Evolutionary conservation across 2,113 vertebrate species (phyloP).

Genomic region (Muntiacus muntjak): DNA sequence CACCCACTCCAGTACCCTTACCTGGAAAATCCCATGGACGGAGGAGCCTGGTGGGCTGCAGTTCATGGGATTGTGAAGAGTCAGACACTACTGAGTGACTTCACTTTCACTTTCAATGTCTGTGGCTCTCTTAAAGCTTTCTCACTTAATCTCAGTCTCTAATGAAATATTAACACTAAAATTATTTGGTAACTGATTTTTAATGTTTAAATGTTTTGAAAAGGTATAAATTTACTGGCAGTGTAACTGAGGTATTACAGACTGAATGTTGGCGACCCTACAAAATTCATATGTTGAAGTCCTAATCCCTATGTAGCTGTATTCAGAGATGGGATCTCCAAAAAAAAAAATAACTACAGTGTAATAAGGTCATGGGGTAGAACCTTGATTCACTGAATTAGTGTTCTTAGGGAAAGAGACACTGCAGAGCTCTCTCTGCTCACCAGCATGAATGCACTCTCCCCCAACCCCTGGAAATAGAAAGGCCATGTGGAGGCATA

Average conservation of each 20-base stretch:
- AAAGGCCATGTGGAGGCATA: not conserved
- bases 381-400: not conserved
- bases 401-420: not conserved
- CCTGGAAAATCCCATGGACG: no score
- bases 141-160: not conserved
- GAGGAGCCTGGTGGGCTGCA: no score
- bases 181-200: not conserved
- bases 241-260: not conserved
- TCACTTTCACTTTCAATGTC: not conserved
- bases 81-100: no score
- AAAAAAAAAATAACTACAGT: not conserved
- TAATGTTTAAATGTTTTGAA: not conserved
- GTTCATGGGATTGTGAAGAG: no score
- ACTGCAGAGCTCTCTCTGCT: not conserved
- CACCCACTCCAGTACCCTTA: no score
- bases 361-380: not conserved
- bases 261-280: not conserved
- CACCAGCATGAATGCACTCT: fast-evolving
- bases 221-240: not conserved
- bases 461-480: no score
- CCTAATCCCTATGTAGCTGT: not conserved
- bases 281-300: not conserved
- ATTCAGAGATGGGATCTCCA: not conserved
- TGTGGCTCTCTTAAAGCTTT: not conserved
- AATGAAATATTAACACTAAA: not conserved